Base-by-base conservation (phyloP, 2,888 invertebrate species). In the Cotesia congregata region DNA sequence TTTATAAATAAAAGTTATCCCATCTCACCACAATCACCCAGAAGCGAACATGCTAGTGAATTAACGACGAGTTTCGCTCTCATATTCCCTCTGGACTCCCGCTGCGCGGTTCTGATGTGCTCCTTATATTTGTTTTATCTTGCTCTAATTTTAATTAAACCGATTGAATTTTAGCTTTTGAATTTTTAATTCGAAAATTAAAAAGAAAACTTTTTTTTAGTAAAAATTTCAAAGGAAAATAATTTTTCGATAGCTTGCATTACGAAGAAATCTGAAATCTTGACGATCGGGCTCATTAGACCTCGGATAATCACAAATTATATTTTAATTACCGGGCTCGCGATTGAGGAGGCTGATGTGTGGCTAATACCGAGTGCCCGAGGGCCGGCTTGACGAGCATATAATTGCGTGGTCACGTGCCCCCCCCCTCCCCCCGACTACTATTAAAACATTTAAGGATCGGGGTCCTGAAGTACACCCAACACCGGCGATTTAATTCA, bases 131-230 rank as follows among this genome's bases (percentile, higher is more conserved):
- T 81, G 81, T 83, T 85, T 30, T 30, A 30, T 30, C 30, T 30
- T 84, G 86, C 83, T 86, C 86, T 83, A 86, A 86, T 86, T 86
- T 86, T 84, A 86, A 86, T 86, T 84, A 86, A 85, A 83, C 80
- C 20, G 20, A 20, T 20, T 1, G 20, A 20, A 20, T 20, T 20
- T 20, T 20, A 20, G 1, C 20, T 30, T 30, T 30, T 30, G 30
- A 30, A 30, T 30, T 30, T 30, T 30, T 30, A 30, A 30, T 30
- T 30, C 30, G 3, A 30, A 30, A 30, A 30, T 20, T 20, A 20
- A 20, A 20, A 0, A 20, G 1, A 20, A 20, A 20, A 20, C 2
- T 20, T 20, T 20, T 0, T 20, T 20, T 20, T 20, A 20, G n/a
- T 20, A 1, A 1, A 20, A 20, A 1, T 20, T 1, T 20, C 2